phyloP scores from a whole-genome alignment of 92 coral and sea anemone genomes.

The Porites rus region DNA sequence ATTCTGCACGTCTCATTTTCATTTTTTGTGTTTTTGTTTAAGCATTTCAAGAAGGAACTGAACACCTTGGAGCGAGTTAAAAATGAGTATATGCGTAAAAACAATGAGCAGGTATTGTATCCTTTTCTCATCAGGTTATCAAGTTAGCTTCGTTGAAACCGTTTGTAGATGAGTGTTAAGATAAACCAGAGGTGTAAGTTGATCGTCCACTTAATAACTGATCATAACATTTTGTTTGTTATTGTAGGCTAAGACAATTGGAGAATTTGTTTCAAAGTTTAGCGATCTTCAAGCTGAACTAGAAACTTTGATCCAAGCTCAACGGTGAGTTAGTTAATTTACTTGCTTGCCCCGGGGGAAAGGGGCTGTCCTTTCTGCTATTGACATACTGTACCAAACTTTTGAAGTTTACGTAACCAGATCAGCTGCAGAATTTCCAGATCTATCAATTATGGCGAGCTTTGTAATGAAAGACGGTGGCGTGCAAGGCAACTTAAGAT shows the following conservation, averaged over 20 bases:
- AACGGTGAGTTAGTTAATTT: conserved; percentile 46
- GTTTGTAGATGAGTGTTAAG: background rate
- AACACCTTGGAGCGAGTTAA: conserved; percentile 87
- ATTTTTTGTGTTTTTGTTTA: background rate
- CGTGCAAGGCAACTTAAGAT: too few species aligned
- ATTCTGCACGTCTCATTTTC: too few species aligned
- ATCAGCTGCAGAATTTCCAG: too few species aligned
- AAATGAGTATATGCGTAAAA: conserved; percentile 87
- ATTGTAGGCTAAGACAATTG: conserved; percentile 87
- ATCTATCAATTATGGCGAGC: too few species aligned
- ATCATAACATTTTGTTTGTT: background rate
- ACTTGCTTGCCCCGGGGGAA: too few species aligned
- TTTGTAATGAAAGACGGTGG: too few species aligned
- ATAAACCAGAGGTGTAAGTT: background rate
- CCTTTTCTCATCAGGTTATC: background rate
- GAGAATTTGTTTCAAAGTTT: conserved; percentile 89
- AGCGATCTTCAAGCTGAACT: conserved; percentile 88
- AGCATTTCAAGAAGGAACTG: conserved; percentile 85
- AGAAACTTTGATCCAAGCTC: conserved; percentile 81
- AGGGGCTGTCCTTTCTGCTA: too few species aligned
- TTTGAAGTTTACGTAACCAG: too few species aligned
- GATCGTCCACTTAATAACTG: too few species aligned
- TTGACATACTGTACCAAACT: too few species aligned
- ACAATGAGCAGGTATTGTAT: conserved; percentile 81
- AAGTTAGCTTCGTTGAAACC: background rate